A percentile compares a stretch with the other conserved stretches of the same genome.
These are phyloP conservation scores for Scalopus aquaticus DNA, from an alignment of 2,113 vertebrate genomes.

Conservation along the genomic window DNA sequence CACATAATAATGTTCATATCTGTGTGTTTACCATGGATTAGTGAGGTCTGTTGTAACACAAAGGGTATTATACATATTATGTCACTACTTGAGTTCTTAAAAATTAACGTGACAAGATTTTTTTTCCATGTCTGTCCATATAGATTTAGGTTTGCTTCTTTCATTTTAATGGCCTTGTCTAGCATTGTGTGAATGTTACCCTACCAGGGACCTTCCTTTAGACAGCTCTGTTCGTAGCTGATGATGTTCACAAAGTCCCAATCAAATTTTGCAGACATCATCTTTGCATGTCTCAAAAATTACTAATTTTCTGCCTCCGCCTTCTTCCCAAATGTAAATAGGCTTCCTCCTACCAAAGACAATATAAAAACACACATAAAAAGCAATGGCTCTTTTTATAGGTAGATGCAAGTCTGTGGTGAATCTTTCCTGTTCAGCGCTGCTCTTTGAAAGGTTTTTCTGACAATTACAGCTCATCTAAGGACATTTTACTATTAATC, in stretches of 20 bases:
- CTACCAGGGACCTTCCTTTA: neutral
- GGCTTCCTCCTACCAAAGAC: neutral
- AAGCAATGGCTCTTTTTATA: neutral
- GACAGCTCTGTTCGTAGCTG: neutral
- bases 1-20: neutral
- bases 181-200: neutral
- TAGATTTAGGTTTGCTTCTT: neutral
- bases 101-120: neutral
- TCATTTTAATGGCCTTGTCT: neutral
- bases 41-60: neutral
- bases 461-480: slow-evolving; percentile 1
- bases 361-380: neutral
- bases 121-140: neutral
- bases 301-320: neutral
- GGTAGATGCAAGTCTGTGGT: neutral
- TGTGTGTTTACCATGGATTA: neutral
- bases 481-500: slow-evolving; percentile 15
- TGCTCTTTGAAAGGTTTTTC: neutral
- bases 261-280: neutral
- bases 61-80: neutral
- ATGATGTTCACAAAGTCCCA: neutral
- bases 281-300: neutral
- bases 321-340: neutral
- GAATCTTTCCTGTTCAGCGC: neutral
- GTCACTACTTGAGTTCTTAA: neutral